A percentile compares a stretch with the other conserved stretches of the same genome.
Evolutionary conservation across 1,140 invertebrate genomes (phyloP).

Genomic region (Alviniconcha marisindica): DNA sequence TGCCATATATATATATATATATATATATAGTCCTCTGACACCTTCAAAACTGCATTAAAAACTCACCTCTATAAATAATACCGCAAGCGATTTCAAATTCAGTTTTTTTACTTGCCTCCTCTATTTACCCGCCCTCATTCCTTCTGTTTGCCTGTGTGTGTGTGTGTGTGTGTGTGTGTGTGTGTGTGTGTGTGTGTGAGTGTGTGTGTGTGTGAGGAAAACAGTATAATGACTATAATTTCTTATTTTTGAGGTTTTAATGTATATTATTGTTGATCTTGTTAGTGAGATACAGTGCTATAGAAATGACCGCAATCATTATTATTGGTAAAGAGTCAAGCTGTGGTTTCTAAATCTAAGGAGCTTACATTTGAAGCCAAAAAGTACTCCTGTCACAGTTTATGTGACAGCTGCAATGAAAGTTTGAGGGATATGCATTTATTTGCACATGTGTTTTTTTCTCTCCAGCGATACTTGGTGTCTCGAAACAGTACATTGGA

Average conservation of each 20-base stretch:
- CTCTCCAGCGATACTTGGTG: slow-evolving; percentile 40
- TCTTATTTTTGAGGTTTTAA: not conserved
- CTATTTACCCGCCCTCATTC: no score
- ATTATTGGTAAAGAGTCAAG: not conserved
- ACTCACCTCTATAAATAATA: no score
- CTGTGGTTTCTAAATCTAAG: not conserved
- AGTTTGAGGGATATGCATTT: no score
- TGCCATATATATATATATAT: no score
- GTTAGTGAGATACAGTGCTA: not conserved
- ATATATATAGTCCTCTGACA: no score
- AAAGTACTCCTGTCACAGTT: no score
- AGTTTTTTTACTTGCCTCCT: no score
- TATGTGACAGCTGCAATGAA: no score
- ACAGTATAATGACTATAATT: not conserved
- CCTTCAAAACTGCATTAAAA: no score
- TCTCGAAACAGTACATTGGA: slow-evolving; percentile 47
- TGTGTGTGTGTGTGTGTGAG: not conserved
- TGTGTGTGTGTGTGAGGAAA: not conserved
- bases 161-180: not conserved
- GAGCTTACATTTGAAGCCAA: no score
- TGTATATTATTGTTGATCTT: not conserved
- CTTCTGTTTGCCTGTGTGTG: not conserved
- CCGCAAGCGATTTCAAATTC: no score
- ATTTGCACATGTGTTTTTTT: not conserved
- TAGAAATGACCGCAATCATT: not conserved